phyloP scores from a whole-genome alignment of 2,113 vertebrate species.

The Spea multiplicata region DNA sequence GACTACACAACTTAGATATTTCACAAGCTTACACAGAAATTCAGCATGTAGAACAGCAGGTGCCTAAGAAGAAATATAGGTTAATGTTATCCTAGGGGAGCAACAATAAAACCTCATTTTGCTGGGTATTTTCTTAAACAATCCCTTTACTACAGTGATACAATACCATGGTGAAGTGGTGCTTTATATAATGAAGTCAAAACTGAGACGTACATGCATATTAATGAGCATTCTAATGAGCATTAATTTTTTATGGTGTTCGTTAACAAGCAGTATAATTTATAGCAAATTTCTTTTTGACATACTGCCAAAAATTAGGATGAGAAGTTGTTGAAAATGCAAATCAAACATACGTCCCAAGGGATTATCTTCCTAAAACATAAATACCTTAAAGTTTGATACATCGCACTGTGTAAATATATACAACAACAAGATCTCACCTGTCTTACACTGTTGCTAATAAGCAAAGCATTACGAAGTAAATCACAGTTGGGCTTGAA shows the following conservation, averaged over 20 bases:
- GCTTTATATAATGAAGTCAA: constrained; percentile 71
- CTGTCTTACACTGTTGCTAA: constrained; percentile 9
- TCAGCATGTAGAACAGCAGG: constrained; percentile 40
- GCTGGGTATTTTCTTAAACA: constrained; percentile 25
- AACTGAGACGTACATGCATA: constrained; percentile 64
- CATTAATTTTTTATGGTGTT: constrained; percentile 78
- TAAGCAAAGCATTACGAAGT: not conserved
- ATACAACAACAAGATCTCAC: constrained; percentile 33
- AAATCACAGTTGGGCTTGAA: too few species aligned
- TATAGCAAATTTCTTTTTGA: constrained; percentile 73
- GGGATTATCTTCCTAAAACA: constrained; percentile 50
- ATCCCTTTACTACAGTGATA: constrained; percentile 48
- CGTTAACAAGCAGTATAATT: constrained; percentile 71
- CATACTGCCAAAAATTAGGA: constrained; percentile 64
- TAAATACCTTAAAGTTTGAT: constrained; percentile 52
- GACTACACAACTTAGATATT: constrained; percentile 28
- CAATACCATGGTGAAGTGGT: constrained; percentile 54
- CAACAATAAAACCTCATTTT: constrained; percentile 35
- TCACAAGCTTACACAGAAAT: constrained; percentile 51
- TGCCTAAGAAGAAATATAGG: constrained; percentile 6
- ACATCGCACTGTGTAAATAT: constrained; percentile 57
- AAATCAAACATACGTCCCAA: constrained; percentile 52
- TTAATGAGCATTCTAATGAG: constrained; percentile 71
- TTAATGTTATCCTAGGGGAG: constrained; percentile 49
- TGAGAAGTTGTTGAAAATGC: constrained; percentile 56